Base-by-base conservation (phyloP, 2,797 vertebrate genomes). In the Hippocampus kuda region DNA sequence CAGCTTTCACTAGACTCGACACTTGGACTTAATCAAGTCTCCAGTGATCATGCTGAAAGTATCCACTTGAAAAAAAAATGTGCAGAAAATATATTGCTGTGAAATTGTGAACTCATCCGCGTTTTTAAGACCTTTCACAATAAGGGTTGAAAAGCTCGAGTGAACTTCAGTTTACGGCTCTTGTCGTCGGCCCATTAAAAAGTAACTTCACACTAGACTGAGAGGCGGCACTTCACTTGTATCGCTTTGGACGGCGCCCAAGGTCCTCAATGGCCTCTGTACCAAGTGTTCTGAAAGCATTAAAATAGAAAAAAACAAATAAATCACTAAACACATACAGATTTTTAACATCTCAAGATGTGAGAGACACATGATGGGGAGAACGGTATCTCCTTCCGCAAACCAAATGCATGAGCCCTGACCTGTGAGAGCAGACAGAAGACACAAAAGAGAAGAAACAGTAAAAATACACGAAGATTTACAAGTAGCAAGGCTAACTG, bases 131-230 rank as follows among this genome's bases (percentile, higher is more conserved):
- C 42, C n/a, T 60, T 59, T 53, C 49, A 67, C 64, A 63, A 38
- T 63, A 56, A 65, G 63, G 63, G 63, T 18, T 26, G 63, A 65
- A 65, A 65, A 65, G 63, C 63, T 65, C 34, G 63, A 65, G n/a
- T 65, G 63, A 48, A 15, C 44, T 46, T 48, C 1, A 65, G 63
- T 65, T 65, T 48, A 65, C 48, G 34, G 44, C 63, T 65, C 24
- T 65, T 18, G 63, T 65, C 63, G 44, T 65, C 44, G 63, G n/a
- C 8, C 63, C 63, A 65, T 65, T 65, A 65, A 65, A 65, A 65
- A 65, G 63, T 65, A 65, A 65, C 63, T 65, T 65, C 63, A 65
- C 63, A 65, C 63, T 48, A 65, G 63, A 65, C 63, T 65, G 63
- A 65, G 44, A 65, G 44, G 63, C 63, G 42, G 63, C 44, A 16